Percentiles rank a stretch among this genome's conserved stretches.
Evolutionary conservation across 2,888 invertebrate species (phyloP).

Genomic region (Ellobium chinense): DNA sequence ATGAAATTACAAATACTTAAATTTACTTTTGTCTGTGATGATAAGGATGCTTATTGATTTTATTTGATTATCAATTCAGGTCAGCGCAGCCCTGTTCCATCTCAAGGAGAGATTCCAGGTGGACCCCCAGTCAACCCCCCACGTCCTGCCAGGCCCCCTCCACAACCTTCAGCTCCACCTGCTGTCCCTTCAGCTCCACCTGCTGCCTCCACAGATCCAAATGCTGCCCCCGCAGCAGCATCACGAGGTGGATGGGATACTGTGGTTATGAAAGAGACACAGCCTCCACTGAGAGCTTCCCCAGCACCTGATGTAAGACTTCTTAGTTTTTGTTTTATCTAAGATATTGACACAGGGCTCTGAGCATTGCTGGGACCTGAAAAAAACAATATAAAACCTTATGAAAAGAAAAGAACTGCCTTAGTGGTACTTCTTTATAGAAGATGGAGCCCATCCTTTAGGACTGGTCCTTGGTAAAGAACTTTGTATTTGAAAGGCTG

Average conservation of each 20-base stretch:
- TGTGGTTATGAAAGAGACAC: slow-evolving; percentile 52
- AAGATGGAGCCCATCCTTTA: no score
- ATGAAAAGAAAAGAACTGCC: no score
- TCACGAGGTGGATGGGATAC: background rate
- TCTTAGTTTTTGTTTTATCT: no score
- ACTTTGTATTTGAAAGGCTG: no score
- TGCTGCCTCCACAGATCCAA: slow-evolving; percentile 50
- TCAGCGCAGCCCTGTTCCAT: slow-evolving; percentile 62
- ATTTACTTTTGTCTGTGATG: no score
- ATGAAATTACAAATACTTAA: no score
- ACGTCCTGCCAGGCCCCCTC: slow-evolving; percentile 51
- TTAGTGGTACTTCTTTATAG: no score
- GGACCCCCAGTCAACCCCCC: slow-evolving; percentile 51
- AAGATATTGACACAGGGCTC: no score
- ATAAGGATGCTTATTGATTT: no score
- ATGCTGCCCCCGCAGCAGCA: slow-evolving; percentile 10
- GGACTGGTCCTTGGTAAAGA: no score
- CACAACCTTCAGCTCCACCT: slow-evolving; percentile 50
- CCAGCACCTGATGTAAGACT: slow-evolving; percentile 60
- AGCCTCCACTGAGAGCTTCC: slow-evolving; percentile 51
- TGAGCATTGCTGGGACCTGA: no score
- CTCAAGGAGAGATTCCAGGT: slow-evolving; percentile 49
- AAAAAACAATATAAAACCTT: no score
- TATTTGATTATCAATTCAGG: slow-evolving; percentile 49
- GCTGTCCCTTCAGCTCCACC: slow-evolving; percentile 45